Evolutionary conservation across 2,888 invertebrate genomes (phyloP).

Genomic region (Sylvicola cinctus): DNA sequence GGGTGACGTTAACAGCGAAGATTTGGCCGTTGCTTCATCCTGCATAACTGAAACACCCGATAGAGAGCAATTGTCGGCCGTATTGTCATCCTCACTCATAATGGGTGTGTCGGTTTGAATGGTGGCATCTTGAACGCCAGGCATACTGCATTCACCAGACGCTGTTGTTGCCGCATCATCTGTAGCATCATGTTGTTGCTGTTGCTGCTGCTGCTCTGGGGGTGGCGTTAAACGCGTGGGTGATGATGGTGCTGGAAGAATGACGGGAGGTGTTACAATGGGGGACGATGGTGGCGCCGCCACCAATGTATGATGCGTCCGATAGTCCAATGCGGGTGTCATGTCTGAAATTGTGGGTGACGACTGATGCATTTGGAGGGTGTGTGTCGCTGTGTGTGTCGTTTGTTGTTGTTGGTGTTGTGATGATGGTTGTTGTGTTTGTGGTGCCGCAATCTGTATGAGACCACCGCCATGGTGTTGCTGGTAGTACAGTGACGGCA

Average conservation of each 20-base stretch:
- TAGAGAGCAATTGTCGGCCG: conserved; percentile 8
- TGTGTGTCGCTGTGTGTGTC: conserved; percentile 1
- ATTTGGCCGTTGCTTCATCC: neutral
- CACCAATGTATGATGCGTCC: neutral
- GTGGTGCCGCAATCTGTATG: conserved; percentile 9
- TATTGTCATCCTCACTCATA: conserved; percentile 42
- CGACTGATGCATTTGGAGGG: conserved; percentile 2
- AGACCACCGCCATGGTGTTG: conserved; percentile 8
- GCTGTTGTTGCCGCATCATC: conserved; percentile 25
- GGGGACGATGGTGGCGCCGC: conserved; percentile 26
- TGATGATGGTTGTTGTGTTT: conserved; percentile 1
- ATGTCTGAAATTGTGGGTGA: neutral
- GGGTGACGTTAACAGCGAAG: neutral
- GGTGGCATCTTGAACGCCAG: conserved; percentile 59
- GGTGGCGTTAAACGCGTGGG: conserved; percentile 33
- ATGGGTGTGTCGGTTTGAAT: conserved; percentile 62
- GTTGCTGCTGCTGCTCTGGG: conserved; percentile 29
- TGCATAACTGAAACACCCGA: neutral
- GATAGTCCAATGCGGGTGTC: neutral
- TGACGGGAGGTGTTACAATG: conserved; percentile 12
- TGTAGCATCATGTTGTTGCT: conserved; percentile 1
- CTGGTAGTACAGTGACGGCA: conserved; percentile 10
- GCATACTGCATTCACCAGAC: conserved; percentile 20
- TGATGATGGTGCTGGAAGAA: conserved; percentile 23
- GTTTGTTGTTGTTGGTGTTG: conserved; percentile 1